Base-by-base conservation (phyloP, 2,888 invertebrate species). In the Stenurella melanura region DNA sequence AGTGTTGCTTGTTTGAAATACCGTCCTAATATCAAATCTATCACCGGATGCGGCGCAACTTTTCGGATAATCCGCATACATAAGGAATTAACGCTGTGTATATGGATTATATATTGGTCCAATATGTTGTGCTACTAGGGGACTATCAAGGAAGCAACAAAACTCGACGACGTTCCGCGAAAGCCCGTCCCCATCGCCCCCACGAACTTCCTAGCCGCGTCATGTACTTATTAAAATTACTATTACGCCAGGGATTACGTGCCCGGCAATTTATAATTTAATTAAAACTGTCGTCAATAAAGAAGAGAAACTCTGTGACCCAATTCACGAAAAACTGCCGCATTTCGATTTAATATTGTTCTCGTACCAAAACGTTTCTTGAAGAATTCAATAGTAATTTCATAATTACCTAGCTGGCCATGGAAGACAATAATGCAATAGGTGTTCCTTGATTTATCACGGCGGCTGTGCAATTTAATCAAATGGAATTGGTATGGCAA, bases 231-330 rank as follows among this genome's bases (percentile, higher is more conserved):
- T 50, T 50, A 50, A 50, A 50, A 50, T 50, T 50, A 6, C 50
- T 50, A n/a, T 50, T 50, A 6, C 50, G 50, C 50, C 50, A 50
- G 50, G 50, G 50, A 50, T 50, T 50, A 50, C 50, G 50, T 50
- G 50, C 50, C 11, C 50, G 15, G n/a, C 50, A 42, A 42, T 42
- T 42, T 42, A 42, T n/a, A 50, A 50, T 50, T 50, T 50, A 50
- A 50, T 50, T 50, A 50, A n/a, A n/a, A 50, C 42, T n/a, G 50
- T 50, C 50, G 50, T 50, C 50, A 50, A 50, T 50, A 50, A 50
- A 50, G 50, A 50, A n/a, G 50, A 50, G 50, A 50, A 50, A 50
- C n/a, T 50, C n/a, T n/a, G n/a, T 50, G 50, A n/a, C 50, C 50
- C 12, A 50, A n/a, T 50, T 50, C 50, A n/a, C n/a, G n/a, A 50